A percentile compares a stretch with the other conserved stretches of the same genome.
phyloP scores from a whole-genome alignment of 2,113 vertebrate genomes.

The Eudyptes chrysolophus region DNA sequence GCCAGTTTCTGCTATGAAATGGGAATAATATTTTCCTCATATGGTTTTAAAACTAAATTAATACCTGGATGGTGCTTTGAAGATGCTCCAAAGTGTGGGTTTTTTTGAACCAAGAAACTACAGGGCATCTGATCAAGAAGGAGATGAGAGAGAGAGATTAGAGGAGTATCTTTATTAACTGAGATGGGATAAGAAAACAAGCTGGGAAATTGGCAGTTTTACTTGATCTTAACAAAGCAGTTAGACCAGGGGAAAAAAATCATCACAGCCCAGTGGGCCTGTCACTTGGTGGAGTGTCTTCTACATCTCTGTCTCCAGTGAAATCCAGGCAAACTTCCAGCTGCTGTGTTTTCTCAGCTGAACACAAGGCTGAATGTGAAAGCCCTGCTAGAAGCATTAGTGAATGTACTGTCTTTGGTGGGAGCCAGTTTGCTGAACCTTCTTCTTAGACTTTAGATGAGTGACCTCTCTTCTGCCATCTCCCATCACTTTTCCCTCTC shows the following conservation, averaged over 20 bases:
- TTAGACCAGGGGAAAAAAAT: background rate
- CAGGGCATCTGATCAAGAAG: background rate
- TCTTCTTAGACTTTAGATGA: background rate
- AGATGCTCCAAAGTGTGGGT: background rate
- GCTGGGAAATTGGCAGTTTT: background rate
- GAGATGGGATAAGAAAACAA: background rate
- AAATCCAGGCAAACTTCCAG: background rate
- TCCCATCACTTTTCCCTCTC: background rate
- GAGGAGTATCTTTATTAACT: background rate
- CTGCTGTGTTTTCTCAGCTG: background rate
- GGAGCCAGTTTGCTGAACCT: background rate
- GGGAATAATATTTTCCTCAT: background rate
- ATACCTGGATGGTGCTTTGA: background rate
- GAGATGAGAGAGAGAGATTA: background rate
- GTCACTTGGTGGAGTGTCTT: background rate
- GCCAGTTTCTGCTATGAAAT: background rate
- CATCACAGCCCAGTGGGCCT: background rate
- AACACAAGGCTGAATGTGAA: background rate
- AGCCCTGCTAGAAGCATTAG: background rate
- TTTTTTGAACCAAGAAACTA: background rate
- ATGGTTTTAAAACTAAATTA: background rate
- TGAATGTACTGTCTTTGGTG: background rate
- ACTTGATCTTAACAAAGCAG: background rate
- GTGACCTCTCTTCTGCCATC: background rate
- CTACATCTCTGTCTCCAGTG: background rate